Base-by-base conservation (phyloP, 2,113 vertebrate species). In the Physeter macrocephalus region DNA sequence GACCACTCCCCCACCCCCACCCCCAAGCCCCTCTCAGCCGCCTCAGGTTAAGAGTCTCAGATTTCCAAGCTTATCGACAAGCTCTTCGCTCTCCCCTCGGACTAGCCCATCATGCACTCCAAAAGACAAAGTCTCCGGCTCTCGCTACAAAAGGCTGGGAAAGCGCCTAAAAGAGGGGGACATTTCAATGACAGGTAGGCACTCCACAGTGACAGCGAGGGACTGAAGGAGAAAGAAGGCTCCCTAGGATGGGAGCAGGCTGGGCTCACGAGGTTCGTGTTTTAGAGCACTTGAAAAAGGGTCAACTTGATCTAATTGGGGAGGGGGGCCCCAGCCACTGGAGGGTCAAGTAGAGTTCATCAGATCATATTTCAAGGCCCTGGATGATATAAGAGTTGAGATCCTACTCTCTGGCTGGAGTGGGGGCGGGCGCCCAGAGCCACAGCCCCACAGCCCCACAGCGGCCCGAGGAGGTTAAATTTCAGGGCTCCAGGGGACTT, bases 291-390 rank as follows among this genome's bases (percentile, higher is more conserved):
- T 13, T 78, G 43, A 85, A 90, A 83, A 75, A 92, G 62, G 74
- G 61, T 74, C 81, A 59, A 62, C 54, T 81, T 85, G 61, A 78
- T 78, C 78, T 95, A 89, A 94, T 14, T 78, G 72, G 84, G 66
- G 43, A n/a, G 31, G 20, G 88, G 82, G 43, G 18, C 41, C 13
- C 72, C 39, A 31, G 90, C 39, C 62, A 59, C 14, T 14, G 13
- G 17, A 62, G 67, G 89, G 95, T 93, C 87, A 95, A 78, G n/a
- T 18, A 67, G 78, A 97, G 94, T 85, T 92, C 94, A 74, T 77
- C 57, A 89, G 95, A 90, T 97, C 93, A 31, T 54, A 90, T 97
- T 97, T 97, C 97, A 97, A 94, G 80, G 77, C 81, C 49, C 66
- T 57, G 31, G 15, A 72, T 8, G 5, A 15, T 23, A 14, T 57